Base-by-base conservation (phyloP, 1,140 invertebrate species). In the Drosophila kepulauana region DNA sequence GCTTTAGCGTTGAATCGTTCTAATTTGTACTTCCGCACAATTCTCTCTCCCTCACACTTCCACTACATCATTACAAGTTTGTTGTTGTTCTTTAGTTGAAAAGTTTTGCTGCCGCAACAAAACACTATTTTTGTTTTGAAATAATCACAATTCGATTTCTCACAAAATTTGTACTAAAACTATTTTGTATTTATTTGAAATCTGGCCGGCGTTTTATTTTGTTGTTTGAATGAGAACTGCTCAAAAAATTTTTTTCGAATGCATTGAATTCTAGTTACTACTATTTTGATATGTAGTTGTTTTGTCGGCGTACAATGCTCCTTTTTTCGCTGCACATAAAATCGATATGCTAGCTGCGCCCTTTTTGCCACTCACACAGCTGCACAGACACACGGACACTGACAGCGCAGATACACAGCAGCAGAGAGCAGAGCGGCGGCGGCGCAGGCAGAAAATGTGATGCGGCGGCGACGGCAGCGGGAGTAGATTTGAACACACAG, bases 301-400 rank as follows among this genome's bases (percentile, higher is more conserved):
- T 49, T 61, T 72, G 52, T 25, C 48, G 74, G 63, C 78, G 61
- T 85, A 81, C 81, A 76, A 82, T 87, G 82, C 75, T 85, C 79
- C 81, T 59, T 65, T 49, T 54, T 78, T 54, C 78, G 41, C 61
- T 78, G 59, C 78, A 71, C 75, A 86, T 82, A 82, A 87, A 86
- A 86, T 86, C 82, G 75, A 86, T 86, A 81, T 78, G 81, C 49
- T 80, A 78, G 84, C 84, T 88, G 85, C 84, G 84, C 84, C 80
- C 85, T 88, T 89, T 87, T 81, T 73, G 77, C 65, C 69, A 80
- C 81, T 84, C 65, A 61, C 71, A 74, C 81, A 59, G 41, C 15
- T 46, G 61, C 75, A 46, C 46, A 61, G 16, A 61, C 28, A 49
- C 28, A 33, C 41, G 20, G 20, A 67, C 43, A 61, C 41, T 56